These are phyloP conservation scores for Hydra vulgaris DNA, from an alignment of 30 jellyfish, hydroid and myxozoan species.

Conservation along the genomic window DNA sequence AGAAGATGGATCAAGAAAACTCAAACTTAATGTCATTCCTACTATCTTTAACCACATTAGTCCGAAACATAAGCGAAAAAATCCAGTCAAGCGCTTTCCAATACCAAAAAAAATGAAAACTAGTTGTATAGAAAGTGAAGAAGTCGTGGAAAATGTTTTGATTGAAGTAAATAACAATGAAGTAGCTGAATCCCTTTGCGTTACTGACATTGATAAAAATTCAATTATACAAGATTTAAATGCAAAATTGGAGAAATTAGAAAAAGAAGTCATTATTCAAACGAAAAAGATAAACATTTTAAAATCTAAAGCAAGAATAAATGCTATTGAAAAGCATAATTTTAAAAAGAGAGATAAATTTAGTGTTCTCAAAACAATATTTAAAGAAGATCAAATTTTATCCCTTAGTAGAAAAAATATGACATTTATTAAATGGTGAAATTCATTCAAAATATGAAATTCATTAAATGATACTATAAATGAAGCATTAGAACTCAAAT, in stretches of 20 bases:
- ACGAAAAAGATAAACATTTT: neutral
- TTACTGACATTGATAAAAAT: neutral
- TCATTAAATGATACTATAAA: neutral
- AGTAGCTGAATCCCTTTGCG: neutral
- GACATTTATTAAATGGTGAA: neutral
- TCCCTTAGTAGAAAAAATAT: neutral
- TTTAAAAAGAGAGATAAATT: neutral
- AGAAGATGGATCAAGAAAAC: neutral
- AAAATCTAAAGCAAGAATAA: neutral
- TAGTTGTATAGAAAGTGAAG: neutral
- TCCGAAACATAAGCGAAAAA: neutral
- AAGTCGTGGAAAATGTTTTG: neutral
- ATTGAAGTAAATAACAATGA: too few relatives aligned
- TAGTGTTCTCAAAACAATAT: neutral
- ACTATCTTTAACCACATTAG: neutral
- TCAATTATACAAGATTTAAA: neutral
- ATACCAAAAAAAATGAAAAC: neutral
- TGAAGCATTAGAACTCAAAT: neutral
- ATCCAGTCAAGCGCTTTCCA: neutral
- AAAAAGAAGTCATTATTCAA: neutral
- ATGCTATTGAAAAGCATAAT: neutral
- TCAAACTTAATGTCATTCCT: neutral
- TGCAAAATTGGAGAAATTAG: neutral
- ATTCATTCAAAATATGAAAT: too few relatives aligned
- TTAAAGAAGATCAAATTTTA: neutral